Evolutionary conservation across 2,888 invertebrate species (phyloP), one percentile per base, ranked within the genome.

Genomic region (Notodonta ziczac): DNA sequence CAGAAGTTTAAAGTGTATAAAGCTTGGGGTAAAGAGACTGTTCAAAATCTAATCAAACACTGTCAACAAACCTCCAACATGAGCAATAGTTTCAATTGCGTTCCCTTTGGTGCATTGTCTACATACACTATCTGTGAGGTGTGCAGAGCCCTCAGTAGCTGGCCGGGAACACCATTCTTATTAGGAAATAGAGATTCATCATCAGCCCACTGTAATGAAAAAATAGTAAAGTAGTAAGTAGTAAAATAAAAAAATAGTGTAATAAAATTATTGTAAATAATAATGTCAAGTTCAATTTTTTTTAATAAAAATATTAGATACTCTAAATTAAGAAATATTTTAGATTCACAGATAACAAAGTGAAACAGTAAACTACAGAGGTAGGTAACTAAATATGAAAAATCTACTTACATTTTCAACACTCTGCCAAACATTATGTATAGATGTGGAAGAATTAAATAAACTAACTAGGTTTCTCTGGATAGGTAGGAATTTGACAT

Each of bases 51-150:
- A n/a, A n/a, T 53, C 42, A 35, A 46, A 50, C 10, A 56, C 35
- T 53, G 42, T 54, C 9, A 54, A 68, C 75, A 92, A 80, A 96
- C 97, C 86, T 96, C 95, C 70, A 99, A 90, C 13, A 96, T 94
- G 52, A 99, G 87, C 73, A 97, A 90, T 59, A 98, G 89, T 90
- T 99, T 99, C 57, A 99, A 93, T 86, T 99, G 99, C 44, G 98
- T 98, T 62, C 99, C 99, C 82, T 96, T 95, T 35, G 95, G 94
- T 67, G 97, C 96, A 87, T 97, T 96, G 84, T 97, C 97, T 9
- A 97, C 98, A 65, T 95, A 91, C 13, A 94, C 93, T 79, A 98
- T 96, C 80, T 94, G 95, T 67, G 96, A 94, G 73, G 94, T 94
- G 69, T 95, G 95, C 74, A 97, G 89, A 13, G 96, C 95, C 63